Percentiles rank a stretch among this genome's conserved stretches.
Conservation (phyloP, 2,888 invertebrate species). For the Agriotes lineatus region DNA sequence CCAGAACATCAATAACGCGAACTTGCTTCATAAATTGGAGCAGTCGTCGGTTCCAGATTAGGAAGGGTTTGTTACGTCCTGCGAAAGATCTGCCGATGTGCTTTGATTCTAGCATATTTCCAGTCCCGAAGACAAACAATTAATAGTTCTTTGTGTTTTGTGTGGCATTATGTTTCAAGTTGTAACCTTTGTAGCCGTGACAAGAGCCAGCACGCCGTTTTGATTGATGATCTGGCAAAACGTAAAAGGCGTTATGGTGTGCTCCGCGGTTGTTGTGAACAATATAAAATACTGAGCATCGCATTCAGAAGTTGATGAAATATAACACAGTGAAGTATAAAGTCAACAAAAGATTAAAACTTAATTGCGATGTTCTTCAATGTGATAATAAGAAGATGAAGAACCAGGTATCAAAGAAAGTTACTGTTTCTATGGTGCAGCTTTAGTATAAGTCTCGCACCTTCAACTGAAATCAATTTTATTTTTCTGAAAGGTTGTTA, state of each 20-base stretch:
- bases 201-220: slow-evolving; percentile 13
- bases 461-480: no score
- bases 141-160: slow-evolving; percentile 8
- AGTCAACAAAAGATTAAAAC: background rate
- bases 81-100: background rate
- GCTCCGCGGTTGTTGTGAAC: slow-evolving; percentile 12
- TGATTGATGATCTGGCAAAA: slow-evolving; percentile 29
- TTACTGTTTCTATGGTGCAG: no score
- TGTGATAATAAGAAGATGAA: no score
- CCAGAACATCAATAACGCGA: slow-evolving; percentile 36
- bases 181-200: slow-evolving; percentile 1
- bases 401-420: no score
- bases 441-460: no score
- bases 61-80: slow-evolving; percentile 1
- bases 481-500: no score
- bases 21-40: slow-evolving; percentile 36
- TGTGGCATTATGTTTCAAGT: slow-evolving; percentile 1
- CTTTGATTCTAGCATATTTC: background rate
- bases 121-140: background rate
- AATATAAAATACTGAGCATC: slow-evolving; percentile 16
- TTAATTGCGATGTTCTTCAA: no score
- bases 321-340: background rate
- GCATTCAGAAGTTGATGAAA: background rate
- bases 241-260: slow-evolving; percentile 13
- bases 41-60: background rate